phyloP scores from a whole-genome alignment of 2,113 vertebrate genomes.

The Entomyzon cyanotis region DNA sequence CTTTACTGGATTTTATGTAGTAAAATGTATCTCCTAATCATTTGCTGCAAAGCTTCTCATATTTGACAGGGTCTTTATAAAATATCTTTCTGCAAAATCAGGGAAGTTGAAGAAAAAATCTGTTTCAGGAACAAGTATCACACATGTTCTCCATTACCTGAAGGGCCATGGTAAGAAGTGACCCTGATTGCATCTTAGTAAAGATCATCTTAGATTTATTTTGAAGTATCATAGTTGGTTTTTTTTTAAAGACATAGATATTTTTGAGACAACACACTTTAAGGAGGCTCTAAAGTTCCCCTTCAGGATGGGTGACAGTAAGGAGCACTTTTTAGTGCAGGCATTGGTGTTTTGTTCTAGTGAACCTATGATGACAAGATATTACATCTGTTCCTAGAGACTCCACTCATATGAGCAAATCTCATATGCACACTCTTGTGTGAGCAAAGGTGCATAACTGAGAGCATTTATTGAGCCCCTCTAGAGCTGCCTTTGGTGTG shows the following conservation, averaged over 20 bases:
- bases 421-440: neutral
- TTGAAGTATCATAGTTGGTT: neutral
- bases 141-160: neutral
- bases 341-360: neutral
- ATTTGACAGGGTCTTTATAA: neutral
- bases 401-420: neutral
- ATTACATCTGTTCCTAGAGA: neutral
- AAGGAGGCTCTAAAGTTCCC: neutral
- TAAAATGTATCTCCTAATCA: neutral
- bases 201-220: neutral
- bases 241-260: neutral
- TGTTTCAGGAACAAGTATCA: neutral
- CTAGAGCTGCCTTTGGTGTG: neutral
- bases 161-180: neutral
- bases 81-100: slow-evolving; percentile 9
- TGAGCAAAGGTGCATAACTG: neutral
- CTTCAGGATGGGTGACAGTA: neutral
- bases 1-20: neutral
- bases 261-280: neutral
- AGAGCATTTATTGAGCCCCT: neutral
- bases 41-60: neutral
- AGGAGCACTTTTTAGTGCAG: neutral
- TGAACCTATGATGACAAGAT: neutral
- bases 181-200: neutral
- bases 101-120: neutral